phyloP scores from a whole-genome alignment of 2,113 vertebrate genomes.

The Muntiacus reevesi region DNA sequence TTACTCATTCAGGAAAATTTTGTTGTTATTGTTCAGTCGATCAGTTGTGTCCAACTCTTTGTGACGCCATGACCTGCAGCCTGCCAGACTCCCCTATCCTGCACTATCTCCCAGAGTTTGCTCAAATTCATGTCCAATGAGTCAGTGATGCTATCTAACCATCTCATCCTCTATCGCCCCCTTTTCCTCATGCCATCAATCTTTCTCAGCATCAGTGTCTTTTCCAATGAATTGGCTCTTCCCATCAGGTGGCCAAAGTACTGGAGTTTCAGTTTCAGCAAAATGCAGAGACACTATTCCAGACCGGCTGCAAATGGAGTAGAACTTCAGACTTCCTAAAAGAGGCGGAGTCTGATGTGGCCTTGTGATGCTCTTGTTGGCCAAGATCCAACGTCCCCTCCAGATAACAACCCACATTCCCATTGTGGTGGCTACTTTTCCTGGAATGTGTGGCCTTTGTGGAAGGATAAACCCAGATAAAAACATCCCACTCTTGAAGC shows the following conservation, averaged over 20 bases:
- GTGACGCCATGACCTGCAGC: not conserved
- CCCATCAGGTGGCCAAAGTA: not conserved
- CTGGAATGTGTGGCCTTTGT: not conserved
- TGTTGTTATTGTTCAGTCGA: not conserved
- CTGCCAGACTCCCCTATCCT: not conserved
- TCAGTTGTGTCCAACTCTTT: not conserved
- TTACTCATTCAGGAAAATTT: not conserved
- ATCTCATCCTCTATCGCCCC: not conserved
- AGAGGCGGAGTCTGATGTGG: too few species aligned
- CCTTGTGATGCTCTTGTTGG: not conserved
- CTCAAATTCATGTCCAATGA: not conserved
- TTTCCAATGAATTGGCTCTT: not conserved
- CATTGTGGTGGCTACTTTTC: not conserved
- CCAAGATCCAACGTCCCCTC: not conserved
- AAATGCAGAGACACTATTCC: not conserved
- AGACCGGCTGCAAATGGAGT: not conserved
- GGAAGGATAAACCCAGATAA: not conserved
- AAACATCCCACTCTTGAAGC: not conserved
- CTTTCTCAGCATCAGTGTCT: not conserved
- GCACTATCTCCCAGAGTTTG: not conserved
- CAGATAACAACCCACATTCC: not conserved
- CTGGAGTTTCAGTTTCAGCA: not conserved
- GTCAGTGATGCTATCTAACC: not conserved
- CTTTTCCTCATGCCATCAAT: not conserved
- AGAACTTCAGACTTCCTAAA: not conserved